These are phyloP conservation scores for Drosophila nr. perissopoda DNA, from an alignment of 2,888 invertebrate genomes.

Conservation along the genomic window DNA sequence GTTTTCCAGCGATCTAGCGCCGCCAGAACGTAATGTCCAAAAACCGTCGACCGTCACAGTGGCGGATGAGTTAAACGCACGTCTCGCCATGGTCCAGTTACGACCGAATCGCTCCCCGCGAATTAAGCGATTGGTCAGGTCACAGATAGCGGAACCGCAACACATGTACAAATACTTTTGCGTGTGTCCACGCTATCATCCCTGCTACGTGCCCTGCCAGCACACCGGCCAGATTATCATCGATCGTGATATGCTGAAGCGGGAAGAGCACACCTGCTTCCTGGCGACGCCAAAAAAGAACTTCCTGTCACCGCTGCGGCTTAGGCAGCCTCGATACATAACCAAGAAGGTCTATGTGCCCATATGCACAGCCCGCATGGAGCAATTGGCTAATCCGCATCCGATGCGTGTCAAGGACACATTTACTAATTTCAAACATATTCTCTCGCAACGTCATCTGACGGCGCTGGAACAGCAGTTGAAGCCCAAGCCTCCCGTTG, in stretches of 20 bases:
- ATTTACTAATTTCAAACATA: constrained; percentile 59
- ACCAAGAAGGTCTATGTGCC: constrained; percentile 74
- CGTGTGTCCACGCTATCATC: constrained; percentile 73
- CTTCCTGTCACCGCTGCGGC: constrained; percentile 46
- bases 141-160: constrained; percentile 46
- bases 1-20: constrained; percentile 32
- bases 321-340: constrained; percentile 55
- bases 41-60: constrained; percentile 62
- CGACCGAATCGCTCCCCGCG: constrained; percentile 72
- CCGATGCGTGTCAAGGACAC: constrained; percentile 70
- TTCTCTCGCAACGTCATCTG: constrained; percentile 68
- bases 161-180: constrained; percentile 74
- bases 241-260: constrained; percentile 82
- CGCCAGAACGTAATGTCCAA: constrained; percentile 13
- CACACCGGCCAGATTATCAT: constrained; percentile 82
- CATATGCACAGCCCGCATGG: constrained; percentile 81
- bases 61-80: constrained; percentile 77
- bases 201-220: constrained; percentile 76
- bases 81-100: constrained; percentile 68
- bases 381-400: constrained; percentile 79
- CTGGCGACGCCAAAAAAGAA: constrained; percentile 82
- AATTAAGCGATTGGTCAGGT: constrained; percentile 70
- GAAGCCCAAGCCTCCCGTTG: constrained; percentile 64
- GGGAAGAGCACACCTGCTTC: constrained; percentile 81
- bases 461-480: constrained; percentile 68